Evolutionary conservation across 1,140 invertebrate genomes (phyloP), one percentile per base, ranked within the genome.

Genomic region (Holotrichia oblita): DNA sequence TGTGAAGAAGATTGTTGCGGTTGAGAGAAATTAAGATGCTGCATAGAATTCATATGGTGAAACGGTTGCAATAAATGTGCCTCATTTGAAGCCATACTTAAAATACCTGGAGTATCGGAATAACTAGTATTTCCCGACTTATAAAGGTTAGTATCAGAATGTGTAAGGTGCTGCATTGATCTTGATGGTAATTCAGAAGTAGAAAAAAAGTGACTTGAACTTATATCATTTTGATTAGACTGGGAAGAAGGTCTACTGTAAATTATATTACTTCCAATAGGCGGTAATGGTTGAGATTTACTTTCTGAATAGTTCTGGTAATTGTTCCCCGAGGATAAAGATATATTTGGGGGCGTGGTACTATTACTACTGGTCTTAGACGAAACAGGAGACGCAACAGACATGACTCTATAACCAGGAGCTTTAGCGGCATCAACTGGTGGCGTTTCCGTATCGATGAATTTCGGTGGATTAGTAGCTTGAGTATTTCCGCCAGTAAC

Each of bases 391-490:
- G 94, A 94, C 83, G 92, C 93, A 78, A 93, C 90, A 9, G 91
- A 89, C 59, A 40, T 69, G 24, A 61, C 91, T 83, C 94, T 90
- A 84, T 95, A 96, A 10, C 94, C 94, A 0, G 94, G 94, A 24
- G 95, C 94, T 87, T 95, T 95, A 0, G 94, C 91, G 8, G 92
- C 92, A 87, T 95, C 94, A 3, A 93, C 93, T 72, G 89, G 90
- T 40, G 90, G 88, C 69, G 89, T 89, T 83, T 90, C 88, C 81
- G 88, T 90, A 73, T 92, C 89, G n/a, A 91, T 89, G 82, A 90
- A 90, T 80, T 90, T 88, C 8, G 87, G 83, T 79, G 83, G 79
- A 61, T 84, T 22, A 20, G 83, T 79, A 85, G 85, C 78, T 87
- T 87, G 75, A 8, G 86, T 86, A 42, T 88, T 85, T 64, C 91